Conservation (phyloP, 2,888 invertebrate genomes). For the Phengaris arion region DNA sequence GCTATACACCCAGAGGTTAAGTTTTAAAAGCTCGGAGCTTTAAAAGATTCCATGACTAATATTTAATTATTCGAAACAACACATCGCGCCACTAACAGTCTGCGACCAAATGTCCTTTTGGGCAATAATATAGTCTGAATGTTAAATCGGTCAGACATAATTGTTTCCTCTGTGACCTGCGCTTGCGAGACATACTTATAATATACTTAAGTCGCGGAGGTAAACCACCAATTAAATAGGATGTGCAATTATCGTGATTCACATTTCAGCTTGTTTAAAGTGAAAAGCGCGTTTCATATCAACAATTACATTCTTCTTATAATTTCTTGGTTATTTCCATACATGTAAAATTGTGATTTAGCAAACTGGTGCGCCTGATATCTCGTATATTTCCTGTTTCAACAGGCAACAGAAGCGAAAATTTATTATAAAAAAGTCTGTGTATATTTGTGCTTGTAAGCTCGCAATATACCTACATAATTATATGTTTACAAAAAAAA, state of each 20-base stretch:
- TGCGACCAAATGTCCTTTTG: slow-evolving; percentile 35
- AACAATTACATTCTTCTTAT: slow-evolving; percentile 24
- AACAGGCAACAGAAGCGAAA: not conserved
- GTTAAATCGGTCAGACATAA: slow-evolving; percentile 42
- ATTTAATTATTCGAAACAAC: not conserved
- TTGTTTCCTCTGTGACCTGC: slow-evolving; percentile 40
- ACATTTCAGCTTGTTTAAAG: slow-evolving; percentile 51
- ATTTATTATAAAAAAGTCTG: not conserved
- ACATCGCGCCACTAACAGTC: slow-evolving; percentile 30
- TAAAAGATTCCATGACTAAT: slow-evolving; percentile 6
- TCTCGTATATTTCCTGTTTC: not conserved
- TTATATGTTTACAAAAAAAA: no score
- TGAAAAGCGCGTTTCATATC: slow-evolving; percentile 40
- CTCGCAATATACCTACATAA: not conserved
- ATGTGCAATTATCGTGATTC: slow-evolving; percentile 56
- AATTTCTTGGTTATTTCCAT: slow-evolving; percentile 27
- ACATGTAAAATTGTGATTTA: slow-evolving; percentile 8
- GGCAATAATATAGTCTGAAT: slow-evolving; percentile 35
- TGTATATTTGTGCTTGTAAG: not conserved
- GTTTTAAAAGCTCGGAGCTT: not conserved
- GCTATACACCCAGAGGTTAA: not conserved
- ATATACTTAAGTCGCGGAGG: slow-evolving; percentile 48
- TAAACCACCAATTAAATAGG: slow-evolving; percentile 59
- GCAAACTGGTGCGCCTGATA: not conserved
- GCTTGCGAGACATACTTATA: slow-evolving; percentile 30